Evolutionary conservation across 2,113 vertebrate genomes (phyloP).

Genomic region (Salvelinus sp.): DNA sequence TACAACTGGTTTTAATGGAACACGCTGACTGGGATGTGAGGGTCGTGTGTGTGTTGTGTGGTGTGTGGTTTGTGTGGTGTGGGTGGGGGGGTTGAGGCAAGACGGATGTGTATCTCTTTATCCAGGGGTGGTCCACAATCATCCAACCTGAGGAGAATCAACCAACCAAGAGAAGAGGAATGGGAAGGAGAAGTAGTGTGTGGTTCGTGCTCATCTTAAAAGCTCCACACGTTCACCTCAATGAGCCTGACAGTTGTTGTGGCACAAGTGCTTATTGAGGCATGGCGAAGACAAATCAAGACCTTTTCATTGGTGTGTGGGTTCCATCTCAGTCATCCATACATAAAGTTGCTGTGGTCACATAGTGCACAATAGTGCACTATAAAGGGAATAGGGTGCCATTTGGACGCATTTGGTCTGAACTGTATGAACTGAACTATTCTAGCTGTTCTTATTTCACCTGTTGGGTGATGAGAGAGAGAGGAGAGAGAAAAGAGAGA

Average conservation of each 20-base stretch:
- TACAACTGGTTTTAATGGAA: constrained; percentile 30
- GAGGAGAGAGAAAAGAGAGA: not conserved
- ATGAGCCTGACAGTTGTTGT: not conserved
- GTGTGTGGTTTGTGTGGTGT: constrained; percentile 21
- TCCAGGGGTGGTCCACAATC: constrained; percentile 61
- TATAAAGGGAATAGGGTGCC: too few species aligned
- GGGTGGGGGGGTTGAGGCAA: constrained; percentile 20
- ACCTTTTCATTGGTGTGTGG: not conserved
- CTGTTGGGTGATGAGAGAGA: constrained; percentile 1
- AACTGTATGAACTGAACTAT: not conserved
- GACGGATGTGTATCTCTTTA: constrained; percentile 24
- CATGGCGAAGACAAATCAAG: not conserved
- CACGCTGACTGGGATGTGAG: constrained; percentile 10
- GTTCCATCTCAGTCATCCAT: too few species aligned
- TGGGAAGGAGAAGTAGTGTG: constrained; percentile 14
- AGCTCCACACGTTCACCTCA: not conserved
- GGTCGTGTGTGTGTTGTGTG: constrained; percentile 10
- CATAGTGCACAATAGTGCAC: too few species aligned
- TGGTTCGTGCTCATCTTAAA: constrained; percentile 9
- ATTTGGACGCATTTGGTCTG: too few species aligned
- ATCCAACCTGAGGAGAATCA: constrained; percentile 33
- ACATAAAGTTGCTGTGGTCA: too few species aligned
- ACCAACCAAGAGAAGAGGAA: constrained; percentile 16
- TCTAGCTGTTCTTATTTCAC: not conserved
- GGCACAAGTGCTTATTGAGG: not conserved